Evolutionary conservation across 1,140 invertebrate species (phyloP).

Genomic region (Anoplolepis gracilipes): DNA sequence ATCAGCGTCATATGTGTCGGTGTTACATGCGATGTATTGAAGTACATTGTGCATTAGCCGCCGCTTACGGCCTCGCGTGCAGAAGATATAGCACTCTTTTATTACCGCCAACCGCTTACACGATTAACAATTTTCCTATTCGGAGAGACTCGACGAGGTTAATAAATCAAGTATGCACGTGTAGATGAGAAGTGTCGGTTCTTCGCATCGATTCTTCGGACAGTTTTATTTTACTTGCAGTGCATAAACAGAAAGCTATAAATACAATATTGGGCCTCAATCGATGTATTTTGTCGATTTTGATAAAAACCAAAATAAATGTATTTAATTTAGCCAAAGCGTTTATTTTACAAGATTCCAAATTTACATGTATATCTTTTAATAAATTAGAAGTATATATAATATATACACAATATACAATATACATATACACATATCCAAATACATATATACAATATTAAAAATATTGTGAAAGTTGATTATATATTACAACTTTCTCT

Average conservation of each 20-base stretch:
- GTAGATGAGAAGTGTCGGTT: neutral
- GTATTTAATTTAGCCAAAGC: neutral
- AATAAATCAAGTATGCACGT: no score
- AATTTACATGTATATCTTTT: no score
- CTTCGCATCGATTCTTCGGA: slow-evolving; percentile 11
- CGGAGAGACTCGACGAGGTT: no score
- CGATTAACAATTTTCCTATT: slow-evolving; percentile 30
- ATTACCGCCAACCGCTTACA: neutral
- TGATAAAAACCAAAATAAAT: neutral
- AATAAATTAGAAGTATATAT: no score
- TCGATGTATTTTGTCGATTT: neutral
- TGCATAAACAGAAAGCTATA: no score
- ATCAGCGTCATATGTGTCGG: slow-evolving; percentile 62
- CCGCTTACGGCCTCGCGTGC: slow-evolving; percentile 7
- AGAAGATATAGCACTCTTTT: slow-evolving; percentile 33
- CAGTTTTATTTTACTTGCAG: no score
- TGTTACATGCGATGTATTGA: slow-evolving; percentile 63
- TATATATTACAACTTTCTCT: no score
- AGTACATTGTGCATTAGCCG: slow-evolving; percentile 17
- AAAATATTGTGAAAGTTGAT: no score
- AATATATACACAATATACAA: no score
- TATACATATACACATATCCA: no score
- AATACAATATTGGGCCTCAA: no score
- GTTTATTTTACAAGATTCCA: neutral
- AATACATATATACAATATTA: no score